Evolutionary conservation across 2,113 vertebrate species (phyloP), one percentile per base, ranked within the genome.

Genomic region (Myotis lucifugus): DNA sequence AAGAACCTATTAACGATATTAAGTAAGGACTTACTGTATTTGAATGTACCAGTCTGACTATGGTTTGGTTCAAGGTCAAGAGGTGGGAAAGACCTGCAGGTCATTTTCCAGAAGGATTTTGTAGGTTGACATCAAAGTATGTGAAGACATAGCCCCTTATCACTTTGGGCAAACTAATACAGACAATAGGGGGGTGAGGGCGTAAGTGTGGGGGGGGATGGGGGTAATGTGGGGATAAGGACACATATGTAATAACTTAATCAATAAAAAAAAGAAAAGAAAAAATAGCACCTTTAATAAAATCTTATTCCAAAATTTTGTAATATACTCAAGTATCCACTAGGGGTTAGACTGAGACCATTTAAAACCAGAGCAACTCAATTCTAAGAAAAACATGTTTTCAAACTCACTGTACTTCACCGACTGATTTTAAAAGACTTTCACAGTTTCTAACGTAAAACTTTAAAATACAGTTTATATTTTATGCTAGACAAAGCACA

Each of bases 271-370:
- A 42, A 42, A 40, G 40, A 6, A 42, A 6, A 42, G 5, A 42
- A 42, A 42, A 42, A 42, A 42, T 25, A 93, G 72, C 76, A 94
- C 64, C 34, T 92, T 82, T 85, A 77, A 77, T 70, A 8, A 40
- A 96, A 76, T 69, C 19, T 18, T 82, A 59, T 64, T 82, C 46
- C 54, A 67, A 96, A 94, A 69, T 88, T 97, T 98, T 97, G 94
- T 94, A 97, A 96, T 97, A 96, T 96, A 87, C 88, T 89, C 89
- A 94, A 93, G 29, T 74, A 95, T 96, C 95, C 97, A 97, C 96
- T 85, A 98, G 98, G 73, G 97, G 97, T 97, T 97, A 97, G 94
- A 96, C 97, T 64, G 29, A 97, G 91, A 97, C 96, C 97, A 98
- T 93, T 87, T 79, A 92, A 96, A 95, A 96, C 70, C 54, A 82